These are phyloP conservation scores for Troides helena DNA, from an alignment of 2,888 invertebrate genomes.

Conservation along the genomic window DNA sequence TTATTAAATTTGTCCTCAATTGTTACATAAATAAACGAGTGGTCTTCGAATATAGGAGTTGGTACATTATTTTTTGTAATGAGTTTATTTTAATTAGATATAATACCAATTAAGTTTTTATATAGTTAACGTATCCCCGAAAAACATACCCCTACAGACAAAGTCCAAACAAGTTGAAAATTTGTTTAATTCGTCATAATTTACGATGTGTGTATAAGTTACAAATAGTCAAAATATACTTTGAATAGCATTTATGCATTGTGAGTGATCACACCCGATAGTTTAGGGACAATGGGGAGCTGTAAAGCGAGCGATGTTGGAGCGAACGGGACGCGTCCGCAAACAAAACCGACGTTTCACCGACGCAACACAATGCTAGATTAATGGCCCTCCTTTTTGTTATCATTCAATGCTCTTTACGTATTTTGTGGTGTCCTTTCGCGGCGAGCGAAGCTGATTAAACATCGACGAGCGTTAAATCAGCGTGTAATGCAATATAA, in stretches of 20 bases:
- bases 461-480: conserved; percentile 69
- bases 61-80: background rate
- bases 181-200: conserved; percentile 42
- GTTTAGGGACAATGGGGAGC: conserved; percentile 66
- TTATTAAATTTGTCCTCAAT: background rate
- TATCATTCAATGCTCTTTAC: conserved; percentile 72
- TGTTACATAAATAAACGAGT: background rate
- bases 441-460: conserved; percentile 72
- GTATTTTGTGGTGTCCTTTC: conserved; percentile 74
- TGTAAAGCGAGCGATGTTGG: conserved; percentile 58
- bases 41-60: background rate
- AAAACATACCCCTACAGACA: background rate
- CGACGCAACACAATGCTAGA: conserved; percentile 72
- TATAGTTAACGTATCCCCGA: background rate
- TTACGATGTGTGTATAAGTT: conserved; percentile 68
- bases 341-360: conserved; percentile 70
- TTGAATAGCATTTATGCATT: conserved; percentile 60
- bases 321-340: conserved; percentile 65
- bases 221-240: conserved; percentile 40
- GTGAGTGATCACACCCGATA: conserved; percentile 73
- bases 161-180: background rate
- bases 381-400: conserved; percentile 75
- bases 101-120: background rate
- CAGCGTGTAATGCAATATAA: conserved; percentile 52
- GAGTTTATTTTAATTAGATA: background rate